These are phyloP conservation scores for Karalla daura DNA, from an alignment of 2,797 vertebrate species.

Conservation along the genomic window DNA sequence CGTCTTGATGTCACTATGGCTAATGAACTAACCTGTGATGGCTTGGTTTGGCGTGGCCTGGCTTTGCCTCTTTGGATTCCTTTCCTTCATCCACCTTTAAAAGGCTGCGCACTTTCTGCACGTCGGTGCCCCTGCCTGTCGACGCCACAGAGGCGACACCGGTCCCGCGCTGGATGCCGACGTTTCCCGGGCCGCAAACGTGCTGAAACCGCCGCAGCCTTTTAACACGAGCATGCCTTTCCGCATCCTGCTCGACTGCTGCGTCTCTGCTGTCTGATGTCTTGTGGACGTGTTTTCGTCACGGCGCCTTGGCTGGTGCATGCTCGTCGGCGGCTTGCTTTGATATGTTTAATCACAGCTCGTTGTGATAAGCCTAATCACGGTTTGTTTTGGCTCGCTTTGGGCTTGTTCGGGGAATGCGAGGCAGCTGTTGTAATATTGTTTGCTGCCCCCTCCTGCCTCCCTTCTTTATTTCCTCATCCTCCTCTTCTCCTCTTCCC, in stretches of 20 bases:
- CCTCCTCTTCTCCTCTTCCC: not conserved
- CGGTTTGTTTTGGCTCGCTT: conserved; percentile 56
- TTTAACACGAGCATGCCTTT: conserved; percentile 41
- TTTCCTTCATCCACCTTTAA: conserved; percentile 22
- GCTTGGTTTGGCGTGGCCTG: conserved; percentile 49
- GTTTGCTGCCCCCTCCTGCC: conserved; percentile 24
- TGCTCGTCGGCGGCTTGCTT: conserved; percentile 55
- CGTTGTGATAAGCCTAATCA: conserved; percentile 59
- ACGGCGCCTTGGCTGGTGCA: conserved; percentile 50
- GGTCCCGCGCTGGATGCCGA: not conserved
- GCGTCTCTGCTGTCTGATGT: conserved; percentile 50
- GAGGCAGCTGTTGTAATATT: conserved; percentile 54
- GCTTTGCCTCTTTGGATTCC: conserved; percentile 15
- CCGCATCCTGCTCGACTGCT: conserved; percentile 43
- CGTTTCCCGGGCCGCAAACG: not conserved
- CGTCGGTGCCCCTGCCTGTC: conserved; percentile 7
- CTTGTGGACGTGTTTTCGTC: conserved; percentile 57
- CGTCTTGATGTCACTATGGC: conserved; percentile 90
- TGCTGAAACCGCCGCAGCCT: conserved; percentile 53
- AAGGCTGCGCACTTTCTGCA: conserved; percentile 48
- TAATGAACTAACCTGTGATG: conserved; percentile 73
- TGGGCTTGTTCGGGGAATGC: conserved; percentile 48
- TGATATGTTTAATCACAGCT: conserved; percentile 62
- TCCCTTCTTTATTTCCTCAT: conserved; percentile 24
- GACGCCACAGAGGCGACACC: not conserved